Base-by-base conservation (phyloP, 2,113 vertebrate genomes). In the Aptenodytes patagonicus region DNA sequence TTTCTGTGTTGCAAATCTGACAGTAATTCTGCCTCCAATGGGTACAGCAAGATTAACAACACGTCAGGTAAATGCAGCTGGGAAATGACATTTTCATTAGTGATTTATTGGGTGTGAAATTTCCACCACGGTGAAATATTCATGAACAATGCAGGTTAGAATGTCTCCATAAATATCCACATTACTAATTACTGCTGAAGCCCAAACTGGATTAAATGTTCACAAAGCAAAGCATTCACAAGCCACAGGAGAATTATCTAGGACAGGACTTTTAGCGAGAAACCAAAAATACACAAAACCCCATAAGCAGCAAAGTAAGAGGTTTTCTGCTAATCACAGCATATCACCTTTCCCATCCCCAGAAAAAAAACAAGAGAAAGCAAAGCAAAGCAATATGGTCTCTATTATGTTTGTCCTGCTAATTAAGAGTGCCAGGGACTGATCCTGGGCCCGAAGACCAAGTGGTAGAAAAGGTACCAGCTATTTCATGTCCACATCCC, bases 61-160 rank as follows among this genome's bases (percentile, higher is more conserved):
- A 95, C 8, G 49, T 96, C 98, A 98, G 98, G 97, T 98, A 98
- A 98, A 97, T 97, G 97, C 97, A 97, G 96, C 93, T 96, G 97
- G 97, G 98, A 98, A 98, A 98, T 97, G 98, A 98, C 98, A 98
- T 98, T 98, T 98, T 98, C 98, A 98, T 98, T 98, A 98, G 98
- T 97, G 96, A 97, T 98, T 98, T 98, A 98, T 97, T 94, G 87
- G 87, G 97, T 98, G 96, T 98, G 97, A 98, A 98, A 98, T 98
- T 97, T 97, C 91, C 83, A 96, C 97, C 90, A 72, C 17, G 82
- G 97, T 96, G 91, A 97, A 97, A 97, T 93, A 96, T 97, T 98
- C 96, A 95, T 93, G 93, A 98, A 98, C 95, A 97, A 97, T 96
- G 73, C 84, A 88, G 96, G 94, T 92, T 97, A 98, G 95, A 93